Evolutionary conservation across 2,888 invertebrate species (phyloP), one percentile per base, ranked within the genome.

Genomic region (Acanthosepion lycidas): DNA sequence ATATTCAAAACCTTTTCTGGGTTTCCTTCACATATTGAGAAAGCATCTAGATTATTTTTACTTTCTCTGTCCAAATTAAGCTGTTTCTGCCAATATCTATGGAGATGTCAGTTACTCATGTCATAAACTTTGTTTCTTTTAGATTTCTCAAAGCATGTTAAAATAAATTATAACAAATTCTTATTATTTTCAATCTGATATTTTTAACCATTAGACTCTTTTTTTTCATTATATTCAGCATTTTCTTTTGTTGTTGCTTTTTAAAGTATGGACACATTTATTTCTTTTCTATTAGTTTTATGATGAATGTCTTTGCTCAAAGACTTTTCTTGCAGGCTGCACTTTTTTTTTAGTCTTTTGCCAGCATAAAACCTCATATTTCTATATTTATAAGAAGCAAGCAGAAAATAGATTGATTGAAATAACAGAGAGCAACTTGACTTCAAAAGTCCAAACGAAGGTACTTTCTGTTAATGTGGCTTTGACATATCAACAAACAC

Each of bases 381-480:
- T 78, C 78, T 78, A 15, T 78, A 78, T 78, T 33, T 33, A 4
- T 33, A 78, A 78, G n/a, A 78, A 78, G 78, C 18, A 78, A 18
- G 78, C 59, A 59, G 59, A 59, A 78, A 78, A 78, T 78, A 78
- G 78, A 78, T 78, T 78, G 78, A 78, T 33, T 78, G 78, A 78
- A 78, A 78, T 78, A 78, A 78, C 78, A 78, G 28, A 78, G n/a
- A 78, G n/a, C 33, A 78, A 23, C 59, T 78, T 33, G 78, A 78
- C 78, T 78, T 78, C 78, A 78, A 78, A 78, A 78, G 78, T 78
- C 78, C 78, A 78, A 78, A 78, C 12, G n/a, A 33, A 78, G 78
- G 78, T 78, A 78, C 78, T 78, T 78, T 33, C 78, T 78, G 78
- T 33, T n/a, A 78, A 78, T 78, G n/a, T 78, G 78, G n/a, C 78